Base-by-base conservation (phyloP, 2,113 vertebrate species). In the Piprites chloris region DNA sequence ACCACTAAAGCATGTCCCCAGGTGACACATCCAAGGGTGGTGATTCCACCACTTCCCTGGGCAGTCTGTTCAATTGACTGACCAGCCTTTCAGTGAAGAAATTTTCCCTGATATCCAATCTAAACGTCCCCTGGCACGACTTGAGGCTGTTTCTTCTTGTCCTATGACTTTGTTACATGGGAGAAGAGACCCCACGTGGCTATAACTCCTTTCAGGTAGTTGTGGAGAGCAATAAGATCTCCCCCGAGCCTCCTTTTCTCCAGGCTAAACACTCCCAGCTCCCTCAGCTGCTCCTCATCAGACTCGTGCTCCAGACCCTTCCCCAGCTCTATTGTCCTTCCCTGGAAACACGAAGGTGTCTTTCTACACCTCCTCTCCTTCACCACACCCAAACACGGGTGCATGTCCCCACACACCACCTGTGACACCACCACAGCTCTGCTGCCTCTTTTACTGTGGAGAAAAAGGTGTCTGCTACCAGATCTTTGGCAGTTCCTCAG, bases 361-460 rank as follows among this genome's bases (percentile, higher is more conserved):
- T 65, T 32, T 55, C 19, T 67, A 30, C 12, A 41, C 11, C 11
- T 11, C 47, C 19, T 62, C 28, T 66, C 42, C 35, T 47, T 85
- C 39, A 47, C 6, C 24, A 59, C 32, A 26, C 7, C 41, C 46
- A 58, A 62, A 61, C 7, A 62, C 49, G 22, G 6, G 9, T 65
- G 2, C 0, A 1, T n/a, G 16, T 77, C 49, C 55, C 21, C 49
- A 42, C 32, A 26, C 4, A 15, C 3, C 7, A 11, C 24, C 41
- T 23, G 17, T 53, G 77, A 62, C 42, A 68, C 22, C 44, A 7
- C 24, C 55, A 63, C 28, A 75, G 8, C 7, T 79, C 56, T 66
- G 21, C 28, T 85, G 37, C 13, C 21, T 82, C 30, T 79, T 78
- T 30, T 62, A 32, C 37, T 59, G 35, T 46, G 24, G 19, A 58